Base-by-base conservation (phyloP, 2,888 invertebrate genomes). In the Philereme transversata region DNA sequence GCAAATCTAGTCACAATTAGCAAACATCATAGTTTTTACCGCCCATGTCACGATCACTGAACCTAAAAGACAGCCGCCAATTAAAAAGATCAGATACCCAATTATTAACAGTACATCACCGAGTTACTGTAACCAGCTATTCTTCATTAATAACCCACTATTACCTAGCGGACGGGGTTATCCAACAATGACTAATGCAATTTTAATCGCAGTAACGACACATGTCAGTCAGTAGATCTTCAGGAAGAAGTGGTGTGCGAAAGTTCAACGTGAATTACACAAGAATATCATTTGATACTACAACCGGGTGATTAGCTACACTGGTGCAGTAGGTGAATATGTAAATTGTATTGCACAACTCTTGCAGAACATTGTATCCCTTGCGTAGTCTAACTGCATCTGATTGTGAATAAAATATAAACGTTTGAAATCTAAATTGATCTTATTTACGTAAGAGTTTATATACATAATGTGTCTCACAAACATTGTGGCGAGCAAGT, bases 271-370 rank as follows among this genome's bases (percentile, higher is more conserved):
- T 51, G 57, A 72, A 68, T 83, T 82, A 67, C 79, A 83, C 82
- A 84, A 83, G 75, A 70, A 55, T 69, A 75, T 76, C 73, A 77
- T 80, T 82, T 83, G 80, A 82, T 83, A 76, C 79, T 76, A 75
- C 76, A 75, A 54, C 33, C 38, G 4, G 44, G 56, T 64, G 64
- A 62, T 60, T 61, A 61, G 50, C 40, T 62, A 58, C 65, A 67
- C 61, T 70, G 64, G 75, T 77, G 70, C 74, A 76, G 71, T 76
- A 59, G 74, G 76, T 76, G 69, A 79, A 80, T 77, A 79, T 79
- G 81, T 76, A 75, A 77, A 78, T 66, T 63, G 56, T 55, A 64
- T 82, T 81, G 73, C 80, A 76, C 76, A 81, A 81, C 71, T 58
- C 57, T 75, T 77, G 73, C 56, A 73, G 72, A 72, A 72, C 72